Conservation (phyloP, 2,797 vertebrate genomes). For the Falco naumanni region DNA sequence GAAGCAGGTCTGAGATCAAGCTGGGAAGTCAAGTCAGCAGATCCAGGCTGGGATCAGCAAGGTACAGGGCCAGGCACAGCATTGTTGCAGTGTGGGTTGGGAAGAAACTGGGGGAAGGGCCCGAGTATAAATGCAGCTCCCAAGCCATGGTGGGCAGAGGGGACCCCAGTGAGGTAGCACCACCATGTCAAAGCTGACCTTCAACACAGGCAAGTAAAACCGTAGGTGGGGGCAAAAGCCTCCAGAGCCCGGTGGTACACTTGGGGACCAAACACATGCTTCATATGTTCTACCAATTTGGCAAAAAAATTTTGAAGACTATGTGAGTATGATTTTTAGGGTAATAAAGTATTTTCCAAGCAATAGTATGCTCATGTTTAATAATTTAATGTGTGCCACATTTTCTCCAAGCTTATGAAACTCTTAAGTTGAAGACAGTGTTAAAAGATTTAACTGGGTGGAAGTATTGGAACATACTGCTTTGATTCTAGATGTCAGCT, state of each 20-base stretch:
- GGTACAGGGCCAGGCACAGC: neutral
- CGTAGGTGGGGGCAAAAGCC: accelerated
- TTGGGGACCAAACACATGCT: neutral
- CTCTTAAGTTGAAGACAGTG: neutral
- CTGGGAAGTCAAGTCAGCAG: neutral
- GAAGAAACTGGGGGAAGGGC: neutral
- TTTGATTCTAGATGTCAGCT: neutral
- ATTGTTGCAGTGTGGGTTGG: accelerated
- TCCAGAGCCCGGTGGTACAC: neutral
- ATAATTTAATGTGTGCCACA: neutral
- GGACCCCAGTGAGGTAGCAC: neutral
- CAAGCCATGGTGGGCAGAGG: neutral
- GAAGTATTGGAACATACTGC: neutral
- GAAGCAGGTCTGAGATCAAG: neutral
- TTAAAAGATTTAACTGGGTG: neutral
- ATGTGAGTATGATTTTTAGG: neutral
- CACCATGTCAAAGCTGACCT: neutral
- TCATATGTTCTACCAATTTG: neutral
- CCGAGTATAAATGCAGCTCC: neutral
- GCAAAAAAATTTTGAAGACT: neutral
- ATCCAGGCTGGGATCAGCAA: neutral
- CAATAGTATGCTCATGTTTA: neutral
- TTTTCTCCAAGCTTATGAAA: neutral
- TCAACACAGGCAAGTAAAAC: neutral
- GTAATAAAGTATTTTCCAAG: neutral